Evolutionary conservation across 1,140 invertebrate species (phyloP), one percentile per base, ranked within the genome.

Genomic region (Scylla paramamosain): DNA sequence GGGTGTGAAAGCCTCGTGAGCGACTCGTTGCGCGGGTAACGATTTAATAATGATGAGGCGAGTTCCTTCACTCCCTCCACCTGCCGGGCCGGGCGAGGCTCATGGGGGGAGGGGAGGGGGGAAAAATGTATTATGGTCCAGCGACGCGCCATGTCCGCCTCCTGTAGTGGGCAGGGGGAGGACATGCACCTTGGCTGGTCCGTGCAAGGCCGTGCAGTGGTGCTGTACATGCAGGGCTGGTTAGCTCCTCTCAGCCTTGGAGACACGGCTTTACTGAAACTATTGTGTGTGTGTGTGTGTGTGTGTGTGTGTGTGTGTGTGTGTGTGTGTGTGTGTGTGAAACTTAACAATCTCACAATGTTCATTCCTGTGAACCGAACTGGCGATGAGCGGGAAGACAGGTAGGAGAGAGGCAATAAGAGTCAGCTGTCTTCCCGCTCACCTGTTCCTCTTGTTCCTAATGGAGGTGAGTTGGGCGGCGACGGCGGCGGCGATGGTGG

Each of bases 11-110:
- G 91, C 90, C 83, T 95, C 84, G 84, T 95, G 94, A 95, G 91
- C 90, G 91, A 92, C 94, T 95, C 94, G 91, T 95, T 95, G 94
- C 28, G 29, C 52, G 77, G 59, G 94, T 95, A 95, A 95, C 94
- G 94, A 95, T 92, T 95, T 88, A 95, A 95, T 95, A 95, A 67
- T 95, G 94, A 95, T 95, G 91, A 28, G 90, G 91, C 91, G 94
- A 46, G 67, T 94, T 94, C 59, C 52, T 77, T 48, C 29, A n/a
- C 32, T 32, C 25, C 25, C 29, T 10, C 8, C 32, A 16, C 31
- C 3, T 90, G 29, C 29, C 4, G n/a, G 10, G 16, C n/a, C 31
- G 20, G 20, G 10, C 46, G 29, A 12, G 31, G 10, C 59, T 31
- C n/a, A 14, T 59, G 52, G 52, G 10, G 52, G 52, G 1, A 20